Evolutionary conservation across 2,797 vertebrate genomes (phyloP).

Genomic region (Onychomys leucogaster): DNA sequence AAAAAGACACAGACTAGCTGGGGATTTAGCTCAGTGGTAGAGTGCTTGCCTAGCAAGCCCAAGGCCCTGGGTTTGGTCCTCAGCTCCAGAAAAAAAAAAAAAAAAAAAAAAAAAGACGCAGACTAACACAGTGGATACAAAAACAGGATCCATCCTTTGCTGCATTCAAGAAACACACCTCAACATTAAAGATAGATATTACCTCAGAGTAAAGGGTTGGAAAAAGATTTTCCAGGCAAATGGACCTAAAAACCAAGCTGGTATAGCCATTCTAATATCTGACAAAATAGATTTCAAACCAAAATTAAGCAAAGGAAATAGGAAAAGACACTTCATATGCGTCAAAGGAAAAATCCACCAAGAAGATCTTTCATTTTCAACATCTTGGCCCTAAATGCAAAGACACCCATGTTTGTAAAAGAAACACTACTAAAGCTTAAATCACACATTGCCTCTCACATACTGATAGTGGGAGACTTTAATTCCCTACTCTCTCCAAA

Average conservation of each 20-base stretch:
- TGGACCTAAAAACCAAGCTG: background rate
- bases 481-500: background rate
- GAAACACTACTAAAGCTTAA: background rate
- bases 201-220: background rate
- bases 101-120: background rate
- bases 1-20: background rate
- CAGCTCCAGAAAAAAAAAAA: no score
- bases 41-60: no score
- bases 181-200: background rate
- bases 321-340: background rate
- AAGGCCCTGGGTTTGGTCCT: no score
- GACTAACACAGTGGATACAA: background rate
- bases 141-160: background rate
- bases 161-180: background rate
- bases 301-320: background rate
- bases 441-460: background rate
- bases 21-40: no score
- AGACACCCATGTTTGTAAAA: background rate
- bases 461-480: background rate
- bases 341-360: background rate
- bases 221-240: background rate
- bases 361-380: background rate
- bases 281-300: background rate
- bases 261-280: background rate
- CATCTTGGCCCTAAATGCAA: background rate